A percentile compares a stretch with the other conserved stretches of the same genome.
phyloP scores from a whole-genome alignment of 2,797 vertebrate species.

The Geotrypetes seraphini region DNA sequence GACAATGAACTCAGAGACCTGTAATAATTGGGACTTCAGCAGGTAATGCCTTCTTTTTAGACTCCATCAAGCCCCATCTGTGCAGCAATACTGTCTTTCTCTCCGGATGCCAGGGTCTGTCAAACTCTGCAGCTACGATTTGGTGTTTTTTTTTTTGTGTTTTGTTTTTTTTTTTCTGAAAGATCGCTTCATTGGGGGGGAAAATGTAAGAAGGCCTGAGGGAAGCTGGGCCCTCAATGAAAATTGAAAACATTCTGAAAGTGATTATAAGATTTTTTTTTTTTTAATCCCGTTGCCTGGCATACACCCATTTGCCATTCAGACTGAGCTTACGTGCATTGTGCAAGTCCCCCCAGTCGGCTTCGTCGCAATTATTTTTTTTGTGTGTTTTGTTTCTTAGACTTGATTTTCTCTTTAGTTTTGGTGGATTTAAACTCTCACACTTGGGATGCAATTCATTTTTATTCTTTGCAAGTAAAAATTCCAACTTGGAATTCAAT shows the following conservation, averaged over 20 bases:
- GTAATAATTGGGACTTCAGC: slow-evolving; percentile 77
- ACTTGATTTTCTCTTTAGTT: too few relatives aligned
- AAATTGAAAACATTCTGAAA: slow-evolving; percentile 19
- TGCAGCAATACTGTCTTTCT: slow-evolving; percentile 23
- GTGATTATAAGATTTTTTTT: slow-evolving; percentile 14
- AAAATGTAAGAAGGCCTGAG: slow-evolving; percentile 1
- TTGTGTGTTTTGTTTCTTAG: too few relatives aligned
- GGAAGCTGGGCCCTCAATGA: background rate
- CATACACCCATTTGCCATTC: slow-evolving; percentile 12
- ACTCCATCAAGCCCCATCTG: slow-evolving; percentile 84
- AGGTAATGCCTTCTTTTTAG: slow-evolving; percentile 87
- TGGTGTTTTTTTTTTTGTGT: too few relatives aligned
- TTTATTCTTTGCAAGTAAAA: too few relatives aligned
- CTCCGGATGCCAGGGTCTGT: slow-evolving; percentile 31
- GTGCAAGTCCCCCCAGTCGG: too few relatives aligned
- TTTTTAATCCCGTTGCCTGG: slow-evolving; percentile 8
- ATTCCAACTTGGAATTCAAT: too few relatives aligned
- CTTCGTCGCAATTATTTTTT: too few relatives aligned
- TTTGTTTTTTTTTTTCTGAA: background rate
- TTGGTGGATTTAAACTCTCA: too few relatives aligned
- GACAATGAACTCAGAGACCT: slow-evolving; percentile 83
- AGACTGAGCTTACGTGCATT: background rate
- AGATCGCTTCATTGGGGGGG: slow-evolving; percentile 6
- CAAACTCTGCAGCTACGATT: slow-evolving; percentile 4
- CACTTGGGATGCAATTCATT: too few relatives aligned